Conservation (phyloP, 2,888 invertebrate species). For the Zaprionus bogoriensis region DNA sequence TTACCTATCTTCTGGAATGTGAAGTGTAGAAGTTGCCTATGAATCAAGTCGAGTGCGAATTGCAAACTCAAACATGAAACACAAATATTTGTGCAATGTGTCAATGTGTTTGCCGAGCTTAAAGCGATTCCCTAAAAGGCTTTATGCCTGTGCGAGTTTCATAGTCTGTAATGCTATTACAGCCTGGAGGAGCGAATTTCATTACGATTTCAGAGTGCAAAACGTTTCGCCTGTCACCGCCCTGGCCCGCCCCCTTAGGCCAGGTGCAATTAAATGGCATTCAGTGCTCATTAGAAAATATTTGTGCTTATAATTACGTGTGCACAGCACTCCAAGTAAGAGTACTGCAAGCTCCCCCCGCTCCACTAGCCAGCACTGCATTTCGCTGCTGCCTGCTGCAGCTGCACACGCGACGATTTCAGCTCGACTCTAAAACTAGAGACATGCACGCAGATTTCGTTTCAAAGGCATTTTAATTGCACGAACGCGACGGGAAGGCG, state of each 20-base stretch:
- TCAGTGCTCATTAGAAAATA: slow-evolving; percentile 73
- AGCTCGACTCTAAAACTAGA: slow-evolving; percentile 26
- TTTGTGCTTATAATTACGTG: slow-evolving; percentile 69
- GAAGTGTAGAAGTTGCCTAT: not conserved
- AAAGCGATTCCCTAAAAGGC: not conserved
- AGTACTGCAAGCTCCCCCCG: not conserved
- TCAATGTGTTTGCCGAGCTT: not conserved
- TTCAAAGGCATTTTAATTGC: slow-evolving; percentile 70
- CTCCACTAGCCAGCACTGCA: too few species aligned
- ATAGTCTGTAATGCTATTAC: slow-evolving; percentile 11
- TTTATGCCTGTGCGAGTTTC: slow-evolving; percentile 21
- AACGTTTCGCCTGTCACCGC: slow-evolving; percentile 12
- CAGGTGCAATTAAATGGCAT: slow-evolving; percentile 57
- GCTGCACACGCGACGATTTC: slow-evolving; percentile 20
- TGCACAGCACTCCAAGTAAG: slow-evolving; percentile 22
- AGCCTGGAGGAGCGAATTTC: slow-evolving; percentile 9
- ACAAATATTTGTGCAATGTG: not conserved
- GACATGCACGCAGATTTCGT: slow-evolving; percentile 36
- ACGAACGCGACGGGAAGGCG: slow-evolving; percentile 45
- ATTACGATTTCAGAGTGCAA: slow-evolving; percentile 21
- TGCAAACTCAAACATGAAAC: not conserved
- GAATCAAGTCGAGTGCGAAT: slow-evolving; percentile 1
- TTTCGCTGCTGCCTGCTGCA: not conserved
- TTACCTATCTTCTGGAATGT: not conserved
- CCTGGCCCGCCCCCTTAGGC: not conserved